These are phyloP conservation scores for Hydra vulgaris DNA, from an alignment of 30 jellyfish, hydroid and myxozoan genomes.

Conservation along the genomic window DNA sequence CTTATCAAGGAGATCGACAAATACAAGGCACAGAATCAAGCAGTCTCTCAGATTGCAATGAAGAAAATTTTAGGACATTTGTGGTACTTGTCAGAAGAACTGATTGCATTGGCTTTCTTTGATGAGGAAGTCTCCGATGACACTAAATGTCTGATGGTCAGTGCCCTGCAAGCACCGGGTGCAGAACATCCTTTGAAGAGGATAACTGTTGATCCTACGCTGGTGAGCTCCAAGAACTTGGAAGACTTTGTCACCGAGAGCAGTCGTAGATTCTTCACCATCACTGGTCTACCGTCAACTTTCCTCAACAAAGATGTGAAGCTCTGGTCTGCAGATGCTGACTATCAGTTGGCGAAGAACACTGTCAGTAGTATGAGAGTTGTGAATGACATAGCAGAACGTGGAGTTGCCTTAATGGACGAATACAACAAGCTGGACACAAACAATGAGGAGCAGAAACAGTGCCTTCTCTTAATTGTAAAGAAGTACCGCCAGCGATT, in stretches of 20 bases:
- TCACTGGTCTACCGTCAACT: neutral
- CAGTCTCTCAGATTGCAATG: neutral
- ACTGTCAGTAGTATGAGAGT: neutral
- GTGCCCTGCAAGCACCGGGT: conserved; percentile 3
- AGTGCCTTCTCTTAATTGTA: neutral
- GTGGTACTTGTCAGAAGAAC: conserved; percentile 10
- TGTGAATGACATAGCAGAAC: neutral
- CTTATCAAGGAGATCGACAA: neutral
- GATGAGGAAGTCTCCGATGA: neutral
- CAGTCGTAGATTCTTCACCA: neutral
- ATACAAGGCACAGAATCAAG: neutral
- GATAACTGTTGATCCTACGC: neutral
- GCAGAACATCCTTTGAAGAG: neutral
- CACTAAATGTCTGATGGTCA: neutral
- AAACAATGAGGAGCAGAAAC: neutral
- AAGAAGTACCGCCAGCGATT: neutral
- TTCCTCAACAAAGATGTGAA: neutral
- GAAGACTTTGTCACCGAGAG: neutral
- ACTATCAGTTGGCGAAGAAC: neutral
- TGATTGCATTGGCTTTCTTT: conserved; percentile 13
- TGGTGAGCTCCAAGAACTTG: neutral
- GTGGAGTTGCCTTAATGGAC: neutral
- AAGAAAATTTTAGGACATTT: neutral
- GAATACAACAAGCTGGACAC: neutral
- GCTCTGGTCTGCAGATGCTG: neutral